Conservation (phyloP, 2,888 invertebrate species). For the Pachycephus smyrnensis region DNA sequence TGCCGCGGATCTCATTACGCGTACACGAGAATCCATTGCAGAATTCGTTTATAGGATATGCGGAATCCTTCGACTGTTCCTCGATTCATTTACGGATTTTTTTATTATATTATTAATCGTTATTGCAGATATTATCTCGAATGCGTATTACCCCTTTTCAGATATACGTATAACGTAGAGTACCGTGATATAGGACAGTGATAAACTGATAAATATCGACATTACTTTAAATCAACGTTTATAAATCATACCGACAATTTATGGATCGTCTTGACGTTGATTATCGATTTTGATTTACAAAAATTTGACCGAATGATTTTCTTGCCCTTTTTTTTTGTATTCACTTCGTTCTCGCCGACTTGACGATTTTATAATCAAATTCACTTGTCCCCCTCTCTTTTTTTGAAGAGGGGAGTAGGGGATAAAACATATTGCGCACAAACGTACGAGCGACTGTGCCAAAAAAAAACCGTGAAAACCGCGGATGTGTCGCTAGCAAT, state of each 20-base stretch:
- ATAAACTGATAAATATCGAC: not conserved
- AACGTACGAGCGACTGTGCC: conserved; percentile 12
- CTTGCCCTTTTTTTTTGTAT: not conserved
- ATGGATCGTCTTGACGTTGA: not conserved
- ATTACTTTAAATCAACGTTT: not conserved
- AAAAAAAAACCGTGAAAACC: not conserved
- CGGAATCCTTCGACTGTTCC: not conserved
- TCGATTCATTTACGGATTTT: not conserved
- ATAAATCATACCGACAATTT: not conserved
- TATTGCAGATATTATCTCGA: not conserved
- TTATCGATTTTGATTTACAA: not conserved
- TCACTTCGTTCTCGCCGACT: not conserved
- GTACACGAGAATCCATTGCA: not conserved
- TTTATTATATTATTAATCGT: not conserved
- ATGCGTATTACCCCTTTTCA: not conserved
- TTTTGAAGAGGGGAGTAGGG: too few relatives aligned
- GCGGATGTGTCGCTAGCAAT: not conserved
- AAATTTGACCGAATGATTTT: not conserved
- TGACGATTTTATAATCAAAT: not conserved
- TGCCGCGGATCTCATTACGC: not conserved
- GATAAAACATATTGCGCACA: not conserved
- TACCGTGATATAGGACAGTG: not conserved
- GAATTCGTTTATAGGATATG: not conserved
- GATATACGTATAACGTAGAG: not conserved
- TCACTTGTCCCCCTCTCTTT: not conserved